Conservation (phyloP, 2,113 vertebrate genomes). For the Sphaerodactylus townsendi region DNA sequence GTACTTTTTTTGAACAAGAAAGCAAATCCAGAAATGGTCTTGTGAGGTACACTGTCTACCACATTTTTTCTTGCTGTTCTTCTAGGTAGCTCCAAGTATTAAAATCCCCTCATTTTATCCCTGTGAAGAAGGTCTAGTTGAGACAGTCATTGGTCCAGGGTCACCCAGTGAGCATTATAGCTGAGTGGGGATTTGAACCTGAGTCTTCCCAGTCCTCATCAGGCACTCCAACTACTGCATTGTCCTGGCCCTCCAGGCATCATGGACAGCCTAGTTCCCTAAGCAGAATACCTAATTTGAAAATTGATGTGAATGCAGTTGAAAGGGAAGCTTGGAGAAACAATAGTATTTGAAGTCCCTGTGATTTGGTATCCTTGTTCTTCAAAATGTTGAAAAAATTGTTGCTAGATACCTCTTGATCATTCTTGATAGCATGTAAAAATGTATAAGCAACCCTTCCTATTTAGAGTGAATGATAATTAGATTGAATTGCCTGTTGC, state of each 20-base stretch:
- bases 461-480: background rate
- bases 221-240: too few relatives aligned
- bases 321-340: background rate
- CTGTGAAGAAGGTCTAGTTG: too few relatives aligned
- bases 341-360: background rate
- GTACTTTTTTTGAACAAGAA: background rate
- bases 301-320: background rate
- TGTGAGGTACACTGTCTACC: background rate
- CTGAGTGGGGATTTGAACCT: too few relatives aligned
- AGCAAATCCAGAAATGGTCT: background rate
- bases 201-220: too few relatives aligned
- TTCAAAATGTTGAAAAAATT: background rate
- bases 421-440: background rate
- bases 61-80: too few relatives aligned
- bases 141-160: too few relatives aligned
- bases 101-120: too few relatives aligned
- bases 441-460: background rate
- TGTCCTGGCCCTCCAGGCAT: background rate
- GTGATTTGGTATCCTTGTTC: background rate
- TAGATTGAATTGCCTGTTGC: background rate
- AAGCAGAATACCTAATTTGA: background rate
- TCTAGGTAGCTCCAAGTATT: too few relatives aligned
- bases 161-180: too few relatives aligned
- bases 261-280: background rate
- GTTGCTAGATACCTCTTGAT: background rate